Evolutionary conservation across 2,888 invertebrate genomes (phyloP).

Genomic region (Cheiracanthium punctorium): DNA sequence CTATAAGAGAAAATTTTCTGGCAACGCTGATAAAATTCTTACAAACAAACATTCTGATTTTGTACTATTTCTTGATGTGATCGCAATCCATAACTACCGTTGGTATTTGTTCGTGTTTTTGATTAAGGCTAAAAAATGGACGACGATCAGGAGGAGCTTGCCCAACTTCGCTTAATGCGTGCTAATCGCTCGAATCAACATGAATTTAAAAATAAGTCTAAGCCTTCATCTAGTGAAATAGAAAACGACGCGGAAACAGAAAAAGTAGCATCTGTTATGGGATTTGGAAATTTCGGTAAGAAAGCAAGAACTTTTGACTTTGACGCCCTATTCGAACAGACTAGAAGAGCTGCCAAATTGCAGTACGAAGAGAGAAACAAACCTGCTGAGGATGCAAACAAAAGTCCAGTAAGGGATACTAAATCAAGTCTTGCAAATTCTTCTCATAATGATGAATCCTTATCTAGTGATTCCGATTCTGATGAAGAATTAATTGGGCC

Average conservation of each 20-base stretch:
- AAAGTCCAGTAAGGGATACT: conserved; percentile 2
- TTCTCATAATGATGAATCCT: neutral
- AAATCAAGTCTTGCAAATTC: neutral
- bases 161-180: conserved; percentile 31
- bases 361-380: conserved; percentile 72
- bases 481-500: conserved; percentile 81
- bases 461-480: conserved; percentile 41
- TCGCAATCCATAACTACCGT: no score
- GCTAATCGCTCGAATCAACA: neutral
- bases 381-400: neutral
- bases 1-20: no score
- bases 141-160: conserved; percentile 66
- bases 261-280: conserved; percentile 68
- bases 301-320: conserved; percentile 91
- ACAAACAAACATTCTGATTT: no score
- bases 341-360: conserved; percentile 76
- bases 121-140: no score
- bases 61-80: no score
- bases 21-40: no score
- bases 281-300: conserved; percentile 77
- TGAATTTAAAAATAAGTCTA: neutral
- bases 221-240: neutral
- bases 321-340: conserved; percentile 81
- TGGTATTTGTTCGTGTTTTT: no score
- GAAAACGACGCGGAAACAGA: neutral